These are phyloP conservation scores for Premnoplex brunnescens DNA, from an alignment of 2,797 vertebrate species.

Conservation along the genomic window DNA sequence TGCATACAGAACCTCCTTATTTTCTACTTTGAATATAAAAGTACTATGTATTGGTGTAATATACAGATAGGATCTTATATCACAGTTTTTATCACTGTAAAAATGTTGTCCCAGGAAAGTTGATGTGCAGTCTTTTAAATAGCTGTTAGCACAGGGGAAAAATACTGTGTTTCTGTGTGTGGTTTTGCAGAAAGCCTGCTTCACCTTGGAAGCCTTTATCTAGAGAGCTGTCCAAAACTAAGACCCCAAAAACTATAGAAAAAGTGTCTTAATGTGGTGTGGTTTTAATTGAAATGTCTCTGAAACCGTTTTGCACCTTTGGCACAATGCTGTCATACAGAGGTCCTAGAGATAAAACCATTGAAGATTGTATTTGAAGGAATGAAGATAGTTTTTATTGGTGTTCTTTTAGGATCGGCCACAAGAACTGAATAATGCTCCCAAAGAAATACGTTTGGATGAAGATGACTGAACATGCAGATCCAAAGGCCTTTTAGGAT, in stretches of 20 bases:
- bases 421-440: conserved; percentile 62
- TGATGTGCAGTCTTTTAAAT: not conserved
- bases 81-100: not conserved
- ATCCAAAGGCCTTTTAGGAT: conserved; percentile 63
- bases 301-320: not conserved
- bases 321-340: not conserved
- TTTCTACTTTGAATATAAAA: too few species aligned
- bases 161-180: not conserved
- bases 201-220: not conserved
- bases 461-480: conserved; percentile 63
- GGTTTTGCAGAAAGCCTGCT: not conserved
- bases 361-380: conserved; percentile 52
- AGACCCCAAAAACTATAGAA: not conserved
- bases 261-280: not conserved
- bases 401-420: conserved; percentile 62
- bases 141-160: not conserved
- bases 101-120: not conserved
- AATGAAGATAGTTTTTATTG: conserved; percentile 62
- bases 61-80: not conserved
- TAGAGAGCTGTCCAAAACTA: not conserved
- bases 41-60: not conserved
- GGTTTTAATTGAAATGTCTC: conserved; percentile 24
- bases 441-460: conserved; percentile 61
- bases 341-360: conserved; percentile 47
- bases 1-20: not conserved